Evolutionary conservation across 1,140 invertebrate species (phyloP), one percentile per base, ranked within the genome.

Genomic region (Proctacanthus coquilletti): DNA sequence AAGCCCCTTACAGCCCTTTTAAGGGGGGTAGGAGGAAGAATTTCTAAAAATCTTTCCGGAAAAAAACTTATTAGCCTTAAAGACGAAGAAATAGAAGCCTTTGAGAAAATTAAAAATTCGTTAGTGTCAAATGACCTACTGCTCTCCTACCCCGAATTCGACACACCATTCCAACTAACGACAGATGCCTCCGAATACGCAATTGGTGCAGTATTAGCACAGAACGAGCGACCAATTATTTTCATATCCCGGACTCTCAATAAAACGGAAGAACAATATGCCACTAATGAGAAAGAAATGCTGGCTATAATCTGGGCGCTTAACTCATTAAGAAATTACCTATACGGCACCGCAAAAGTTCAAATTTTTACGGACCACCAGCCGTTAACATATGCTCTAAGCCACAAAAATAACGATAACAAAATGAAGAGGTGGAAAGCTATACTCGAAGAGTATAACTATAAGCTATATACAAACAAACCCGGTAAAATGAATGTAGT

Each of bases 301-400:
- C 40, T 52, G 34, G 44, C 42, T 5, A 39, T 49, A 5, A 41
- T 68, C 5, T 52, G 46, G 43, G 53, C 51, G 1, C 44, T 63
- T 3, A 45, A 57, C 34, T 42, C 56, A 25, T 62, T 61, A 30
- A 23, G 49, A 18, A 43, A 44, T 11, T 51, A 50, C 41, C 38
- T 55, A 18, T 50, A 45, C 25, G 40, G 40, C 13, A 45, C 42
- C 14, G 18, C 20, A 33, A 44, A 49, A 31, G 42, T 51, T n/a
- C 41, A 35, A 34, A 45, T 49, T 11, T 17, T 46, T 4, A 52
- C 47, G 10, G 50, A 56, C 34, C 50, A 69, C 38, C 50, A 53
- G 39, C 52, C 60, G 5, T 45, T 66, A 21, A 43, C 33, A 27
- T 68, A 52, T 51, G 36, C 66, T 6, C 42, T 51, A 6, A 50